Base-by-base conservation (phyloP, 2,113 vertebrate species). In the Oreochromis aureus region DNA sequence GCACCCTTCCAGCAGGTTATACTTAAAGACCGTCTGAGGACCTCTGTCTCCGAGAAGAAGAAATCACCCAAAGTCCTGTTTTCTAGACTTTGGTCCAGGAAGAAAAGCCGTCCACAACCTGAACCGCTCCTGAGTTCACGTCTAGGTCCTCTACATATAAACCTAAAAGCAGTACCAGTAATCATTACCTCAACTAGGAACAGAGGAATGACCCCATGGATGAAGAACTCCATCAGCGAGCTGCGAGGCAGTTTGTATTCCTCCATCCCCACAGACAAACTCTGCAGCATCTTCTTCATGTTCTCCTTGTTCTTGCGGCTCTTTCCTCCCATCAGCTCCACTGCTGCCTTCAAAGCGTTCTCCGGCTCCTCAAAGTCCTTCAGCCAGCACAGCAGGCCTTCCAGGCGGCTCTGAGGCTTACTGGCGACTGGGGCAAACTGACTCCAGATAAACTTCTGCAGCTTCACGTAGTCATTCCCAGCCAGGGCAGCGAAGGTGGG, bases 401-500 rank as follows among this genome's bases (percentile, higher is more conserved):
- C 87, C 1, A 98, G 90, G 11, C 86, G 94, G 6, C 2, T 32
- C 2, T 80, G 56, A 3, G 1, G 13, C 22, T 5, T 10, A 13
- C 7, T 5, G 6, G 82, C 83, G 1, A 41, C 0, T 1, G 92
- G 79, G 46, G 96, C 85, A 36, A 96, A 95, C 0, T 11, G 53
- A 16, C 94, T 89, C 94, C 94, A 95, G 3, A 0, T 2, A 48
- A 80, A 9, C 18, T 11, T 48, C 0, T 88, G 85, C 61, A 95
- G 82, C 0, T 92, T 96, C 3, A 94, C 1, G 4, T 97, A 95
- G 91, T 98, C 97, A 12, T 98, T 98, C 2, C 97, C 97, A 19
- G 80, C 92, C 5, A 99, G 71, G 81, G 93, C 95, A 3, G 98
- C 98, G 0, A 98, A 97, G 19, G 97, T 87, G n/a, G 98, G 97